Evolutionary conservation across 30 jellyfish, hydroid and myxozoan genomes (phyloP), one percentile per base, ranked within the genome.

Genomic region (Chironex yamaguchii): DNA sequence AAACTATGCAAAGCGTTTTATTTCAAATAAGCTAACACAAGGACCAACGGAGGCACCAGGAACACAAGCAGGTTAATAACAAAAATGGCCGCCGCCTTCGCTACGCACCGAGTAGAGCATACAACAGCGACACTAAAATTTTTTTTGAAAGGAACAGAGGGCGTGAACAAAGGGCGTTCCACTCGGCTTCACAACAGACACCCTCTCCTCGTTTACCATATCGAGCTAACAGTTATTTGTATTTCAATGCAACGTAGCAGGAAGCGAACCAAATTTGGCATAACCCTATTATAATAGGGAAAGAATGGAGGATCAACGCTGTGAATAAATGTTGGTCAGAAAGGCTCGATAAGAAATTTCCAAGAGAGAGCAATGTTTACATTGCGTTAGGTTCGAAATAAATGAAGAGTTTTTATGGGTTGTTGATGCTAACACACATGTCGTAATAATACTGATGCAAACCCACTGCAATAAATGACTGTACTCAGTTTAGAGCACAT

Each of bases 91-190:
- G 58, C 9, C 58, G 17, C 13, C 58, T 42, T 17, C 58, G 17
- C 9, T 17, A 42, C 58, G 17, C 9, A 9, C 13, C 9, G 13
- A 17, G 17, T 9, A 42, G 17, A 42, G 58, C 9, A 9, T 17
- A 6, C 58, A 17, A 6, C 58, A 42, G 17, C 9, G 58, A 6
- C 58, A 42, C 17, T 6, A 42, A 6, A 42, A 42, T 6, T 6
- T 42, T 42, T 42, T 17, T 42, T 42, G 58, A 42, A 42, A 42
- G 58, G 58, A 42, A 6, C 13, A 6, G 58, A 42, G 58, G 58
- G 58, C 58, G 58, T 42, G 58, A 42, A 42, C 58, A 42, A 42
- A 42, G 58, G 58, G 58, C 58, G 58, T 42, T 42, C 58, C 58
- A 42, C 58, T 42, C 58, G 13, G 58, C 17, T 42, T 42, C 58